These are phyloP conservation scores for Steinernema scapterisci DNA, from an alignment of 2,888 invertebrate species.

Conservation along the genomic window DNA sequence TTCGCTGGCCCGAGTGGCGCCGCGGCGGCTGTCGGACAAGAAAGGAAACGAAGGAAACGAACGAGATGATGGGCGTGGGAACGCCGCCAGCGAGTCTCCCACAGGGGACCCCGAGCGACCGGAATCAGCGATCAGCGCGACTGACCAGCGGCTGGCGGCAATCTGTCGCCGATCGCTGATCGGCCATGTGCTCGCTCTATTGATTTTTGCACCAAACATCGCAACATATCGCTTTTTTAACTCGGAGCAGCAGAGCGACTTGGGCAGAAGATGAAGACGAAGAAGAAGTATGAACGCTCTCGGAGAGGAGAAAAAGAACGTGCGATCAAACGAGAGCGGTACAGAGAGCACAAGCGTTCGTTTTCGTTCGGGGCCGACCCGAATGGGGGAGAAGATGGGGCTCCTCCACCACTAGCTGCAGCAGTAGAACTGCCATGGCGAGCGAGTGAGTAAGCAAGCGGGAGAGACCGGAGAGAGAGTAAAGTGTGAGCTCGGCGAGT, in stretches of 20 bases:
- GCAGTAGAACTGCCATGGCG: no score
- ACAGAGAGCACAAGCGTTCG: constrained; percentile 1
- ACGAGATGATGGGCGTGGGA: no score
- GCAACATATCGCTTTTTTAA: constrained; percentile 20
- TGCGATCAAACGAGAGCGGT: background rate
- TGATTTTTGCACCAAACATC: background rate
- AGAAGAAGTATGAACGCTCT: background rate
- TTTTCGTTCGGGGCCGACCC: background rate
- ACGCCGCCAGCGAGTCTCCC: no score
- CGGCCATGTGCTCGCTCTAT: constrained; percentile 2
- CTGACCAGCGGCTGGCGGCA: background rate
- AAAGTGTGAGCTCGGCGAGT: constrained; percentile 17
- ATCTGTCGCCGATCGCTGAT: background rate
- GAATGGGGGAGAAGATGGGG: background rate
- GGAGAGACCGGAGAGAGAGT: constrained; percentile 11
- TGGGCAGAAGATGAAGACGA: background rate
- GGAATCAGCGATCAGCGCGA: background rate
- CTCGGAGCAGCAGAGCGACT: background rate
- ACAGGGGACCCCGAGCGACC: background rate
- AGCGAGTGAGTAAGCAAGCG: background rate
- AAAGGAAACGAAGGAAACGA: no score
- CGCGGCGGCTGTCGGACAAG: no score
- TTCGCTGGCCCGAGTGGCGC: background rate
- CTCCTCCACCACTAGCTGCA: no score
- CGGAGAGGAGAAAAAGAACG: constrained; percentile 5